Evolutionary conservation across 2,888 invertebrate genomes (phyloP).

Genomic region (Melangyna quadrimaculata): DNA sequence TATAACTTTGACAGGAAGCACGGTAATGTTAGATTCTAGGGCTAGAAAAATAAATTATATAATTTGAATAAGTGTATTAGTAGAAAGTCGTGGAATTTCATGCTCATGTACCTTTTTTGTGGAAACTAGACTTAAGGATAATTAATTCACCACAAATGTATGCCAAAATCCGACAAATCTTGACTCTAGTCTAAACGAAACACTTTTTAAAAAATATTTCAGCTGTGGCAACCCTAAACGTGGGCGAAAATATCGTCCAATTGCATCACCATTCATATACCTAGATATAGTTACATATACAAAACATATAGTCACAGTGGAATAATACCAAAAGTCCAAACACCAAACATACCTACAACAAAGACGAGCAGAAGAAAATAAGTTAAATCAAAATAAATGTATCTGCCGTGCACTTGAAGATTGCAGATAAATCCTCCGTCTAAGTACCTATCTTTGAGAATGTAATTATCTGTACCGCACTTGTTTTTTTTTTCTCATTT

Average conservation of each 20-base stretch:
- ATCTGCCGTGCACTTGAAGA: conserved; percentile 70
- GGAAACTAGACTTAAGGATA: too few relatives aligned
- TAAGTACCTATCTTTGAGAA: conserved; percentile 71
- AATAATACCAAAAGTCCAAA: neutral
- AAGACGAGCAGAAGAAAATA: conserved; percentile 12
- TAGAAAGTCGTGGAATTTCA: too few relatives aligned
- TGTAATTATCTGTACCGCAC: conserved; percentile 69
- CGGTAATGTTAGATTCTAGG: too few relatives aligned
- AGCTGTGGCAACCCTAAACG: neutral
- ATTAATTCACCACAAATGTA: too few relatives aligned
- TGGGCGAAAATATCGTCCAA: conserved; percentile 7
- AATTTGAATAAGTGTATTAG: too few relatives aligned
- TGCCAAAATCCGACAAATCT: too few relatives aligned
- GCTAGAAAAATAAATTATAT: too few relatives aligned
- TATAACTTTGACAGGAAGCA: too few relatives aligned
- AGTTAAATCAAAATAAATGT: conserved; percentile 71
- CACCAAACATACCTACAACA: neutral
- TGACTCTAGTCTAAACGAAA: too few relatives aligned
- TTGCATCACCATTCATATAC: conserved; percentile 19
- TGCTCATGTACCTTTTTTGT: too few relatives aligned
- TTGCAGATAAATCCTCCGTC: conserved; percentile 70
- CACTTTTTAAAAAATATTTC: neutral
- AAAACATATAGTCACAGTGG: neutral
- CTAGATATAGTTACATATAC: too few relatives aligned
- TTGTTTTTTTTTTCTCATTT: conserved; percentile 11